phyloP scores from a whole-genome alignment of 2,888 invertebrate species.

The Thecophora atra region DNA sequence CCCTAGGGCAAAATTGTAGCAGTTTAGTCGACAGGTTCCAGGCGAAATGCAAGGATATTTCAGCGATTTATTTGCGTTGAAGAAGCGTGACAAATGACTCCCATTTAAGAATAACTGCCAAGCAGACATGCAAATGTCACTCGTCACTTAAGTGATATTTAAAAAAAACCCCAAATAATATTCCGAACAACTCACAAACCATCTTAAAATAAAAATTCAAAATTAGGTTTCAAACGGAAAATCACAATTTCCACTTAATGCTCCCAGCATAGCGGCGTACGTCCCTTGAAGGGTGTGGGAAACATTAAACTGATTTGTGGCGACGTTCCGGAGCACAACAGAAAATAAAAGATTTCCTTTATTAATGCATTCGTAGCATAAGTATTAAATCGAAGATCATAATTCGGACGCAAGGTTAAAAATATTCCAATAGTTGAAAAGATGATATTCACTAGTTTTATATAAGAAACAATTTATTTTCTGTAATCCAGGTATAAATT shows the following conservation, averaged over 20 bases:
- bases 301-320: neutral
- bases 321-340: neutral
- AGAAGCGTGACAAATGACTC: conserved; percentile 33
- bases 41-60: neutral
- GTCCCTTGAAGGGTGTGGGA: neutral
- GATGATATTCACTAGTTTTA: too few relatives aligned
- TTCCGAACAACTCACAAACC: neutral
- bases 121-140: conserved; percentile 34
- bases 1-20: conserved; percentile 43
- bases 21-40: conserved; percentile 2
- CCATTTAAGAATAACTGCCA: neutral
- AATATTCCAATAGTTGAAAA: too few relatives aligned
- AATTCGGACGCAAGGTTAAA: too few relatives aligned
- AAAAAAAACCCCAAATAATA: conserved; percentile 1
- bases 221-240: neutral
- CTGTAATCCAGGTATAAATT: too few relatives aligned
- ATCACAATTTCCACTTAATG: conserved; percentile 24
- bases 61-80: conserved; percentile 11
- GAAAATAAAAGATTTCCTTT: too few relatives aligned
- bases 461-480: too few relatives aligned
- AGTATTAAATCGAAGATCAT: too few relatives aligned
- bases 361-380: too few relatives aligned
- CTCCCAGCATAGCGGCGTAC: conserved; percentile 6
- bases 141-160: conserved; percentile 22
- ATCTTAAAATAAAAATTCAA: neutral